Percentiles rank a stretch among this genome's conserved stretches.
Conservation (phyloP, 2,888 invertebrate genomes). For the Dolomedes plantarius region DNA sequence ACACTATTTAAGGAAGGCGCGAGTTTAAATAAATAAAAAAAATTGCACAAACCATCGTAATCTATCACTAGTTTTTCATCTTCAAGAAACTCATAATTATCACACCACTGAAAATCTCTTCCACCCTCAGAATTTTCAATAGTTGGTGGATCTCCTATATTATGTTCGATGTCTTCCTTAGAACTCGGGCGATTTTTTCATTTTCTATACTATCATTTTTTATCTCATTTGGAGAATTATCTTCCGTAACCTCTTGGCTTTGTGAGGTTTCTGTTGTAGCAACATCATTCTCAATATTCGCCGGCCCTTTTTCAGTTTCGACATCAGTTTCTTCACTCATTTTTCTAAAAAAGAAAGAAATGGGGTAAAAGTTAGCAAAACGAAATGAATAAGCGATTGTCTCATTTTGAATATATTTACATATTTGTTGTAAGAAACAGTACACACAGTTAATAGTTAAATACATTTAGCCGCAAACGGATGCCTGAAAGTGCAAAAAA, state of each 20-base stretch:
- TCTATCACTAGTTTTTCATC: constrained; percentile 50
- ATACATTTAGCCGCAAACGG: no score
- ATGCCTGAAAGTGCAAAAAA: no score
- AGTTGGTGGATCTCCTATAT: background rate
- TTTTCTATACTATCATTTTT: background rate
- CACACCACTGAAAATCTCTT: constrained; percentile 41
- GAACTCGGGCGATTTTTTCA: background rate
- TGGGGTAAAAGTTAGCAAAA: no score
- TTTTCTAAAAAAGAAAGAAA: background rate
- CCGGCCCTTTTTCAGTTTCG: background rate
- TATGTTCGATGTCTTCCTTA: background rate
- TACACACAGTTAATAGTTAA: no score
- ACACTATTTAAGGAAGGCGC: no score
- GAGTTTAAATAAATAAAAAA: no score
- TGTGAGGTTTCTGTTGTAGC: background rate
- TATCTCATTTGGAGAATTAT: background rate
- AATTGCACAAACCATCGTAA: constrained; percentile 34
- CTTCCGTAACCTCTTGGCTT: background rate
- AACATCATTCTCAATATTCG: background rate
- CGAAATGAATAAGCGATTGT: no score
- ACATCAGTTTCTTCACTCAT: constrained; percentile 47
- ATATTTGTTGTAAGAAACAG: no score
- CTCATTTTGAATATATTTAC: no score
- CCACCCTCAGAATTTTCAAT: background rate
- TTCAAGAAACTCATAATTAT: constrained; percentile 57